Evolutionary conservation across 1,140 invertebrate genomes (phyloP).

Genomic region (Homarus americanus): DNA sequence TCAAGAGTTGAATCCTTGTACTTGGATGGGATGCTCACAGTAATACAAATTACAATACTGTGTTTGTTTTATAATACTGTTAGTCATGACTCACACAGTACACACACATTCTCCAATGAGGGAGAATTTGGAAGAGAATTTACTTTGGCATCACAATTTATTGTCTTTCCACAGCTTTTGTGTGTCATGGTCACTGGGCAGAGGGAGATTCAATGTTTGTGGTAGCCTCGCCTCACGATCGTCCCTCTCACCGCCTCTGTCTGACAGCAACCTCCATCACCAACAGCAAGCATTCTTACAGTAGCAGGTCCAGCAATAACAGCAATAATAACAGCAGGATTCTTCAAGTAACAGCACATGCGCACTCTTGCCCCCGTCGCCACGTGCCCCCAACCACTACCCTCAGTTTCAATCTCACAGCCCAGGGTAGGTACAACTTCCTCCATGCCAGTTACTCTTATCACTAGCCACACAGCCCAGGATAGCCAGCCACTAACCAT

Average conservation of each 20-base stretch:
- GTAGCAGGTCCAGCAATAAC: constrained; percentile 16
- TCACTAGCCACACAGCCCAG: no score
- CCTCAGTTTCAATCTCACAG: constrained; percentile 70
- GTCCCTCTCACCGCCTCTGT: constrained; percentile 70
- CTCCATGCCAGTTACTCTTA: no score
- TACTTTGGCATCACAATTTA: no score
- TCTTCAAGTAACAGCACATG: constrained; percentile 71
- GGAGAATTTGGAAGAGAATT: no score
- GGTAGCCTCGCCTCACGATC: constrained; percentile 68
- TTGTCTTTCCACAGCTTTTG: constrained; percentile 56
- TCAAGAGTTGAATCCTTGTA: no score
- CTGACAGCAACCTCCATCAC: constrained; percentile 57
- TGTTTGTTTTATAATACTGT: no score
- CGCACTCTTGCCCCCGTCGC: constrained; percentile 69
- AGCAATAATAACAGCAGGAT: constrained; percentile 53
- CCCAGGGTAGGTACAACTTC: constrained; percentile 58
- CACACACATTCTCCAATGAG: no score
- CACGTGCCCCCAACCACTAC: constrained; percentile 67
- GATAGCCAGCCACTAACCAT: no score
- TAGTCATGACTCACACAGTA: no score
- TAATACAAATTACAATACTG: no score
- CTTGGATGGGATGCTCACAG: no score
- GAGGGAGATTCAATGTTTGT: constrained; percentile 67
- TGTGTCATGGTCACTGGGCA: constrained; percentile 73
- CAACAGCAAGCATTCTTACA: constrained; percentile 24